Conservation (phyloP, 1,140 invertebrate species). For the Drosophila busckii region DNA sequence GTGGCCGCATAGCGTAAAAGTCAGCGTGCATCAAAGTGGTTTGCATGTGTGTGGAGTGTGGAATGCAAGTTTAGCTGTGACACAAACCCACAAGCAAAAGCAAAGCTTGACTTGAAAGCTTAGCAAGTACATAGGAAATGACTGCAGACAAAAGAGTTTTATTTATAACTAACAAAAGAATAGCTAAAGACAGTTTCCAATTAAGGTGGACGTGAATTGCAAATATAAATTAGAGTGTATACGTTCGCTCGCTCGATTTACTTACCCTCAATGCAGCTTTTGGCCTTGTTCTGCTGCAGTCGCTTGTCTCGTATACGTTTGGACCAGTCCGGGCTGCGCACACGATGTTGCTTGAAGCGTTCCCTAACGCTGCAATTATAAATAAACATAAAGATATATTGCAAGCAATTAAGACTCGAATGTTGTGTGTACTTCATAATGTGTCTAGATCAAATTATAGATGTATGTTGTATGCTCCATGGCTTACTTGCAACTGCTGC, state of each 20-base stretch:
- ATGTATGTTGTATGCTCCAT: too few relatives aligned
- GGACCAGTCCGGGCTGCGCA: constrained; percentile 78
- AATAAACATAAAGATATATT: constrained; percentile 1
- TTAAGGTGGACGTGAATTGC: too few relatives aligned
- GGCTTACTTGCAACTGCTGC: too few relatives aligned
- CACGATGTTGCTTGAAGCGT: constrained; percentile 77
- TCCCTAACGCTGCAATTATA: constrained; percentile 78
- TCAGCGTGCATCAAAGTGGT: background rate
- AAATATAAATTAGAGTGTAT: too few relatives aligned
- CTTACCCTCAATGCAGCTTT: constrained; percentile 74
- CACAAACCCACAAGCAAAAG: constrained; percentile 11
- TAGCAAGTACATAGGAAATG: background rate
- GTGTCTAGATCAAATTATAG: constrained; percentile 37
- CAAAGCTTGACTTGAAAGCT: constrained; percentile 28
- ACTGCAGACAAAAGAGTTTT: too few relatives aligned
- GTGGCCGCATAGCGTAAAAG: constrained; percentile 8
- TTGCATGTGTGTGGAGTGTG: too few relatives aligned
- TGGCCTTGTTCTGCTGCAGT: constrained; percentile 74
- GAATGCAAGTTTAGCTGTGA: constrained; percentile 5
- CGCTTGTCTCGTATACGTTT: constrained; percentile 79
- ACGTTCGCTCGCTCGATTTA: too few relatives aligned
- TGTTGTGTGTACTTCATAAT: constrained; percentile 32
- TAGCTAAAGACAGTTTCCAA: too few relatives aligned
- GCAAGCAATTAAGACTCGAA: constrained; percentile 7
- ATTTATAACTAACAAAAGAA: too few relatives aligned